Percentiles rank a stretch among this genome's conserved stretches.
Evolutionary conservation across 1,140 invertebrate species (phyloP).

Genomic region (Chlorops oryzae): DNA sequence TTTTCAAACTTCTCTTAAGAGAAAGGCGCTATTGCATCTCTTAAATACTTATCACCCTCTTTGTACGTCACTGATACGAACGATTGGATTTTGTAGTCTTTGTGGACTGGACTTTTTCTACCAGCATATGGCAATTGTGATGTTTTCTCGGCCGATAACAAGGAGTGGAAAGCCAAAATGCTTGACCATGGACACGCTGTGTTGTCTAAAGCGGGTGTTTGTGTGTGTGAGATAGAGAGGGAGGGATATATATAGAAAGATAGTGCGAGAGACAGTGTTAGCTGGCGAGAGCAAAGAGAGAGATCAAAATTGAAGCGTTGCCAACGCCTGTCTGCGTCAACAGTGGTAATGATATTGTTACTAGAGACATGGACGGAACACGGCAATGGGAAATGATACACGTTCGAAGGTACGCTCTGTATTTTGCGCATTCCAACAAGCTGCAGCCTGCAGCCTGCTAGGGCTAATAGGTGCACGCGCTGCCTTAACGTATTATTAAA

Average conservation of each 20-base stretch:
- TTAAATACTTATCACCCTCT: not conserved
- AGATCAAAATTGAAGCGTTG: too few relatives aligned
- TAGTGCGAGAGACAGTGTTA: not conserved
- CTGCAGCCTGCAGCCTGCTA: constrained; percentile 4
- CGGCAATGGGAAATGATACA: not conserved
- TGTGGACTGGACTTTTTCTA: too few relatives aligned
- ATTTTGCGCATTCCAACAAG: constrained; percentile 5
- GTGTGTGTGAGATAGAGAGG: too few relatives aligned
- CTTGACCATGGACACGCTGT: too few relatives aligned
- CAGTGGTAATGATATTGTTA: not conserved
- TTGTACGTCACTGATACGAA: constrained; percentile 6
- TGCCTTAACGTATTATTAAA: constrained; percentile 16
- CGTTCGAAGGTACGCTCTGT: not conserved
- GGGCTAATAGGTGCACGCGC: constrained; percentile 8
- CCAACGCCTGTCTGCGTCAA: too few relatives aligned
- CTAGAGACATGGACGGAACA: not conserved
- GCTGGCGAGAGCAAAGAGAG: constrained; percentile 3
- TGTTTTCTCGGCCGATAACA: constrained; percentile 12
- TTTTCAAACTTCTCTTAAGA: not conserved
- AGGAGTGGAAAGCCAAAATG: constrained; percentile 13
- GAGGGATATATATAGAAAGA: too few relatives aligned
- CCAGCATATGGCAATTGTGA: not conserved
- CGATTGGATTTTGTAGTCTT: not conserved
- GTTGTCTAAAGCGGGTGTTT: too few relatives aligned
- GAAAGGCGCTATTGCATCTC: not conserved